Base-by-base conservation (phyloP, 2,113 vertebrate genomes). In the Alosa alosa region DNA sequence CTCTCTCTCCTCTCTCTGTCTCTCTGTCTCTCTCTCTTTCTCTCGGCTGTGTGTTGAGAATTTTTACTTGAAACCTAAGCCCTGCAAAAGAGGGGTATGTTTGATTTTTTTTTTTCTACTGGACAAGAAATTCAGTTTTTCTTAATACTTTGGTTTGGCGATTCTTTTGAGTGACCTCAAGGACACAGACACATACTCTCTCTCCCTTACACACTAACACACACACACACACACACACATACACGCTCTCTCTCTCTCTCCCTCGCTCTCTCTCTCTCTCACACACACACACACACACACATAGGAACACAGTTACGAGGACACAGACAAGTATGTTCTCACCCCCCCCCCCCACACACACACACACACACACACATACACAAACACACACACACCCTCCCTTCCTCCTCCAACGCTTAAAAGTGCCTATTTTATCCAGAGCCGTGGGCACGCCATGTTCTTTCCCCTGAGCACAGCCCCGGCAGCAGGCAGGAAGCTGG, bases 401-500 rank as follows among this genome's bases (percentile, higher is more conserved):
- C 22, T n/a, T 3, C 60, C 11, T 11, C n/a, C 64, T 25, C n/a
- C 8, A 31, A 25, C 64, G 31, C 64, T 68, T 68, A 31, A 64
- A 68, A 25, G 10, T 78, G 31, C 20, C 9, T 39, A 11, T 39
- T 11, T 36, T 36, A 31, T 17, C 36, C 36, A 17, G 31, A 39
- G 72, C 72, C 31, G 72, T 78, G 72, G 72, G 72, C 72, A 78
- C 72, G 36, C 36, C 5, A 15, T 78, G 72, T 78, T 78, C 72
- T 36, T 78, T 78, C 72, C 25, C 64, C 64, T 31, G 8, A 72
- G 60, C 64, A 13, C 2, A 78, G 72, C 31, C 13, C 72, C 31
- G 13, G 72, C 31, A 78, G 72, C 72, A 39, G 36, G 72, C 36
- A 78, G 72, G 72, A 78, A 78, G 72, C 72, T 31, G 72, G 10